These are phyloP conservation scores for Galago senegalensis DNA, from an alignment of 2,797 vertebrate species.

Conservation along the genomic window DNA sequence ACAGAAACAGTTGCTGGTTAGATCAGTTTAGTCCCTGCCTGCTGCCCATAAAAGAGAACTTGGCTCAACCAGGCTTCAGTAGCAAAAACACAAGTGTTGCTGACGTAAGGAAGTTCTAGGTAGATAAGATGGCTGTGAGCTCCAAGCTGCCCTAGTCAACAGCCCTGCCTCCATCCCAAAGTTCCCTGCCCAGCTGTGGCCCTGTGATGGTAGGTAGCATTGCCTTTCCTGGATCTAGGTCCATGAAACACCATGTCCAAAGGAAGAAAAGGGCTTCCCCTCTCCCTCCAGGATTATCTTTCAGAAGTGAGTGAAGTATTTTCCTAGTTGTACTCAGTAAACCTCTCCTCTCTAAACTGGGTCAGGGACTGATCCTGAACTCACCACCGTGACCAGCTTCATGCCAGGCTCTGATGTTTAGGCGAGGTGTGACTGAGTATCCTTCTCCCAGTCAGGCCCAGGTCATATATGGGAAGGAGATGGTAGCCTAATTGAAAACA, in stretches of 20 bases:
- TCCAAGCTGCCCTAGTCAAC: neutral
- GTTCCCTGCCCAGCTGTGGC: neutral
- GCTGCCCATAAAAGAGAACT: neutral
- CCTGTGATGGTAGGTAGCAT: fast-evolving
- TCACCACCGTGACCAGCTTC: neutral
- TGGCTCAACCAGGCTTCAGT: neutral
- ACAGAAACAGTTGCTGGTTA: neutral
- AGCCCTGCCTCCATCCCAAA: neutral
- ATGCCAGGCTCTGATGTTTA: neutral
- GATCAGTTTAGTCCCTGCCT: neutral
- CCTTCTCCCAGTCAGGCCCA: too few species aligned
- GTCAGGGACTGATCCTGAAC: neutral
- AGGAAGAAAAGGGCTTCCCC: neutral
- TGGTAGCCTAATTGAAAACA: neutral
- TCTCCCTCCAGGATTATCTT: neutral
- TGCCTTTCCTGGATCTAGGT: neutral
- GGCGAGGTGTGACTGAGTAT: neutral
- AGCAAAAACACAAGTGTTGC: neutral
- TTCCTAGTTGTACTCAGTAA: neutral
- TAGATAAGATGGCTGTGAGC: fast-evolving
- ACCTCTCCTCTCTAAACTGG: neutral
- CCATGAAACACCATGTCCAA: neutral
- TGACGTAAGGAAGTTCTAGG: neutral
- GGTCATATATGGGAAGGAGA: too few species aligned
- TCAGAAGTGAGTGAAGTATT: neutral